These are phyloP conservation scores for Willisornis vidua DNA, from an alignment of 2,113 vertebrate genomes.

Conservation along the genomic window DNA sequence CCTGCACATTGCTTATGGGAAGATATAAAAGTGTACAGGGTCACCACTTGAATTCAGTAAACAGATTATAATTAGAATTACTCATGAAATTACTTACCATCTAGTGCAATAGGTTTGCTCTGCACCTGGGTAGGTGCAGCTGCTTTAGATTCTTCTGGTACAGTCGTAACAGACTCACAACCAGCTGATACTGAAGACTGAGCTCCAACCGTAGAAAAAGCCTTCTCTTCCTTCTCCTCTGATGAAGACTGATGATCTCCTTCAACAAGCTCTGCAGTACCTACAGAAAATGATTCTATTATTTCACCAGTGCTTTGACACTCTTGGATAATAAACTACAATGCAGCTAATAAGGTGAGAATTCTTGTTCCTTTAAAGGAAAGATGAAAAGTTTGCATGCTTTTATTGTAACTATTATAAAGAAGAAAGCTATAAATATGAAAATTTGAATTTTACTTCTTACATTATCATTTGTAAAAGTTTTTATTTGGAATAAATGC, in stretches of 20 bases:
- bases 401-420: background rate
- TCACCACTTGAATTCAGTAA: background rate
- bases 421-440: background rate
- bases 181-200: background rate
- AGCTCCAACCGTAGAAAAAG: background rate
- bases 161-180: background rate
- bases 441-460: background rate
- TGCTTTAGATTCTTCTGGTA: background rate
- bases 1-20: background rate
- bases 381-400: background rate
- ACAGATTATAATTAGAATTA: background rate
- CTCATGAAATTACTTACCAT: constrained; percentile 42
- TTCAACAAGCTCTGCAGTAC: constrained; percentile 56
- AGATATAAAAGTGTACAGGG: background rate
- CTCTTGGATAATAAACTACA: background rate
- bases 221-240: constrained; percentile 41
- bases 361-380: background rate
- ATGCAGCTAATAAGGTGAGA: background rate
- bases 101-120: background rate
- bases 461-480: background rate
- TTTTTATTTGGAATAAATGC: background rate
- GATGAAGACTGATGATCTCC: background rate
- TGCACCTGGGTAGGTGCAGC: background rate
- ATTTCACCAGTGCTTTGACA: background rate
- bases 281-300: background rate